A percentile compares a stretch with the other conserved stretches of the same genome.
phyloP scores from a whole-genome alignment of 2,797 vertebrate species.

The Ibycter americanus region DNA sequence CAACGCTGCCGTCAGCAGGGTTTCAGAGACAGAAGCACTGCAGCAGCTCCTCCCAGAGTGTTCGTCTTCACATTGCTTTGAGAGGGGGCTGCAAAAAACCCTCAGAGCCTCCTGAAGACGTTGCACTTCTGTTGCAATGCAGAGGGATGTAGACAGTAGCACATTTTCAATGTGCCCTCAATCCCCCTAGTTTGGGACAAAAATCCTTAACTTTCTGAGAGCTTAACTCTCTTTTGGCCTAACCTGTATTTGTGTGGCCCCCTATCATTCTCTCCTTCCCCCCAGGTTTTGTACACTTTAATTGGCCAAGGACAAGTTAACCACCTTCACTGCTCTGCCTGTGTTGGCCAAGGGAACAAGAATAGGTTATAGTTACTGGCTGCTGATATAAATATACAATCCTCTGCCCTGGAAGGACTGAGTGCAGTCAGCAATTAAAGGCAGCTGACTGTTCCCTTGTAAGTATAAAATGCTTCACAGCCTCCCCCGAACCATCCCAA shows the following conservation, averaged over 20 bases:
- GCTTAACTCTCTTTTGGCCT: not conserved
- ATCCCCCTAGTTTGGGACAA: not conserved
- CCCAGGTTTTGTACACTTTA: not conserved
- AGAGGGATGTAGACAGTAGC: not conserved
- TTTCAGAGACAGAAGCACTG: not conserved
- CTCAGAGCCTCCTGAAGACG: not conserved
- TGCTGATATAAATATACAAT: not conserved
- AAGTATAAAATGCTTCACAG: not conserved
- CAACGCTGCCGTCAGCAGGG: slow-evolving; percentile 63
- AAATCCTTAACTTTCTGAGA: not conserved
- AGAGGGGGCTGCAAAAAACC: not conserved
- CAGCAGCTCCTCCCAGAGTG: not conserved
- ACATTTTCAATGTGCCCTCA: not conserved
- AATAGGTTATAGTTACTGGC: not conserved
- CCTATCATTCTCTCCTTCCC: not conserved
- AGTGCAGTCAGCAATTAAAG: slow-evolving; percentile 21
- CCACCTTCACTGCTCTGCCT: not conserved
- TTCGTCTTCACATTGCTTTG: not conserved
- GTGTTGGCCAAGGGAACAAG: not conserved
- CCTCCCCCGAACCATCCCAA: not conserved
- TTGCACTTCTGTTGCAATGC: not conserved
- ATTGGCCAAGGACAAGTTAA: not conserved
- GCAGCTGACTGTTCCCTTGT: not conserved
- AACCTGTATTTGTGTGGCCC: not conserved
- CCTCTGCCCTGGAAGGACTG: not conserved